These are phyloP conservation scores for Tethya wilhelma DNA, from an alignment of 37 sponge, comb jelly and placozoan genomes.

Conservation along the genomic window DNA sequence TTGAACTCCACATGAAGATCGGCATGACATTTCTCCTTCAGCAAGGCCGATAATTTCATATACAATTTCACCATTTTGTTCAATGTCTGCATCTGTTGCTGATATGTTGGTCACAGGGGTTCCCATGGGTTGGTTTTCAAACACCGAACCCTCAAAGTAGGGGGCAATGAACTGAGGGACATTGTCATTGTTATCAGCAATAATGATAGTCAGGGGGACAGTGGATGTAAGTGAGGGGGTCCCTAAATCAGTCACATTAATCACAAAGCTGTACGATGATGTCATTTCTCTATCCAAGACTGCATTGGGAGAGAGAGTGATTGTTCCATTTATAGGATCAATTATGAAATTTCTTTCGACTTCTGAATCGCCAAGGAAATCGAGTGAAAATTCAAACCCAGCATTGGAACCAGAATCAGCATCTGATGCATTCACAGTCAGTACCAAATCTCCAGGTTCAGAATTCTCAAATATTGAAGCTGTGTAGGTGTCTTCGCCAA, in stretches of 20 bases:
- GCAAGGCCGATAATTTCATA: constrained; percentile 21
- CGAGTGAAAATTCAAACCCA: constrained; percentile 41
- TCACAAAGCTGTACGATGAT: constrained; percentile 20
- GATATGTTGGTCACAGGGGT: constrained; percentile 16
- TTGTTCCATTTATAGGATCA: constrained; percentile 41
- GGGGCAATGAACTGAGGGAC: constrained; percentile 43
- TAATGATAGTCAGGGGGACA: constrained; percentile 32
- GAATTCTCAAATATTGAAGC: constrained; percentile 32
- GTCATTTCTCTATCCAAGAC: constrained; percentile 49
- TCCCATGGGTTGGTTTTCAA: constrained; percentile 54
- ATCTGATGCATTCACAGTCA: constrained; percentile 64
- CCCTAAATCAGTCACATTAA: constrained; percentile 62
- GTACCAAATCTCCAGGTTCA: constrained; percentile 9
- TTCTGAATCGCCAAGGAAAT: neutral
- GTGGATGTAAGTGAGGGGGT: constrained; percentile 31
- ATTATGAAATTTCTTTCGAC: constrained; percentile 30
- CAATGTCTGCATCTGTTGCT: constrained; percentile 74
- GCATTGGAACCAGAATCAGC: constrained; percentile 67
- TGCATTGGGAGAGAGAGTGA: constrained; percentile 16
- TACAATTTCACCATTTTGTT: constrained; percentile 46
- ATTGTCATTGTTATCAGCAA: constrained; percentile 80
- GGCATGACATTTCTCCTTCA: constrained; percentile 12
- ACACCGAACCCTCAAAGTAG: constrained; percentile 15
- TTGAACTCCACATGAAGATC: neutral
- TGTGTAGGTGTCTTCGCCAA: constrained; percentile 27